phyloP scores from a whole-genome alignment of 2,113 vertebrate species.

The Megaceryle maxima region DNA sequence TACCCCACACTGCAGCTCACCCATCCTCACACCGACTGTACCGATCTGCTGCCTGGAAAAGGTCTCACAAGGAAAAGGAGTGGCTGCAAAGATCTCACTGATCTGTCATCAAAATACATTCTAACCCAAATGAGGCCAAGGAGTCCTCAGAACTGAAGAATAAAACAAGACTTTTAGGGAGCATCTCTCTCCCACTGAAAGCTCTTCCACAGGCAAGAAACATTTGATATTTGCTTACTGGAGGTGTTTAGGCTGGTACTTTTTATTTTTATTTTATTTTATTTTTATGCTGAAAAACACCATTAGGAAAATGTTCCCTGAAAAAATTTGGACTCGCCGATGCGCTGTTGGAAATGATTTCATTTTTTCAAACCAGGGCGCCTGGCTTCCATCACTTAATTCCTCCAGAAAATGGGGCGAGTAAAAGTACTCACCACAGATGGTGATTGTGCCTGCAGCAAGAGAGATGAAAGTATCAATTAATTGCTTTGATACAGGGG shows the following conservation, averaged over 20 bases:
- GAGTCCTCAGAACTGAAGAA: background rate
- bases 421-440: background rate
- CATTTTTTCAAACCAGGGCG: background rate
- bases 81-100: background rate
- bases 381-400: background rate
- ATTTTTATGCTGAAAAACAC: background rate
- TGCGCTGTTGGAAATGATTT: background rate
- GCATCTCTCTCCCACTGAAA: background rate
- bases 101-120: background rate
- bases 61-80: background rate
- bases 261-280: too few species aligned
- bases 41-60: background rate
- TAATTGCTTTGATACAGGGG: background rate
- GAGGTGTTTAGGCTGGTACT: background rate
- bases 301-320: background rate
- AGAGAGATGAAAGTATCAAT: background rate
- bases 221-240: background rate
- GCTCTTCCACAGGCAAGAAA: background rate
- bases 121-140: accelerated
- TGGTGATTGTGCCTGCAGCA: background rate
- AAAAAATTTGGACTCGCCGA: background rate
- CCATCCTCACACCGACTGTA: background rate
- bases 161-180: background rate
- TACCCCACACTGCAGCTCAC: background rate
- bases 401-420: background rate